Percentiles rank a stretch among this genome's conserved stretches.
phyloP scores from a whole-genome alignment of 2,888 invertebrate genomes.

The Bruchidius siliquastri region DNA sequence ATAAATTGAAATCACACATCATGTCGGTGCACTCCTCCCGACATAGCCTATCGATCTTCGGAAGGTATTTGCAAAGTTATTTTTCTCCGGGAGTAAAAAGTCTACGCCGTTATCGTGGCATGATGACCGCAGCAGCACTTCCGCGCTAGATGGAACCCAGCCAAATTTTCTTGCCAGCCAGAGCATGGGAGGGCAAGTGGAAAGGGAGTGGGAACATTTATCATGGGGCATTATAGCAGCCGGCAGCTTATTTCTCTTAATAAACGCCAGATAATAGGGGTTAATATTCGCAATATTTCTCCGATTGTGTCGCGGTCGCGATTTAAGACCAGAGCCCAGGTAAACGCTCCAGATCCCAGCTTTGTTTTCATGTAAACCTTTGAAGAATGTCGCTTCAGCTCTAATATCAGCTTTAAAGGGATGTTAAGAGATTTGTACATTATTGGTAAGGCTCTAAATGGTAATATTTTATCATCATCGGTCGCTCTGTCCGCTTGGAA shows the following conservation, averaged over 20 bases:
- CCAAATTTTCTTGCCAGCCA: neutral
- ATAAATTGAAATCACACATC: neutral
- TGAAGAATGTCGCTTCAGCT: neutral
- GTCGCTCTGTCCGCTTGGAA: too few species aligned
- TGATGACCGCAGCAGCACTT: neutral
- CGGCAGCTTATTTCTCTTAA: constrained; percentile 1
- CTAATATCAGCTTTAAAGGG: neutral
- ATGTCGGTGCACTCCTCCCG: neutral
- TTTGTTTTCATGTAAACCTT: neutral
- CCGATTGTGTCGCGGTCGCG: constrained; percentile 1
- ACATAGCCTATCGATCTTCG: neutral
- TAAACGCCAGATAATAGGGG: constrained; percentile 3
- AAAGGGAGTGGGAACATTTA: neutral
- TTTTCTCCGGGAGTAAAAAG: neutral
- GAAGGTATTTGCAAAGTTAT: neutral
- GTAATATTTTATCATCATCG: neutral
- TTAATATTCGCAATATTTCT: constrained; percentile 6
- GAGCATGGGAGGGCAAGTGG: neutral
- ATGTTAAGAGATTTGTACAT: neutral
- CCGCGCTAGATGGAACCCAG: neutral
- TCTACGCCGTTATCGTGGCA: neutral
- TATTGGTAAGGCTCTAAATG: neutral
- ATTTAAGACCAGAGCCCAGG: neutral
- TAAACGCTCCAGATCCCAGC: neutral
- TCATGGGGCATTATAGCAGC: constrained; percentile 1